phyloP scores from a whole-genome alignment of 2,797 vertebrate species.

The Centroberyx gerrardi region DNA sequence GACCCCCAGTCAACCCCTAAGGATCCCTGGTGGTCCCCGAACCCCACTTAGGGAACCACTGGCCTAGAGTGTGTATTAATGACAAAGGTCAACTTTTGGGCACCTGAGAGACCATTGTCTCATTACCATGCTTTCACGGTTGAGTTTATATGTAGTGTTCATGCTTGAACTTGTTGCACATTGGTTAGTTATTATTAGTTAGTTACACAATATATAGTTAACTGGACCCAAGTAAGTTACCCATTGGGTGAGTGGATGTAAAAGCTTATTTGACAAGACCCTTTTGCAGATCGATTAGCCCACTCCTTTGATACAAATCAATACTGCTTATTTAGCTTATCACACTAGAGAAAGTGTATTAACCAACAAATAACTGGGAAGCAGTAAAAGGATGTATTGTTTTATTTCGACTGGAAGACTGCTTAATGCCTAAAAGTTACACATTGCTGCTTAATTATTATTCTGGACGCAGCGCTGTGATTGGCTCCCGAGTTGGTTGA shows the following conservation, averaged over 20 bases:
- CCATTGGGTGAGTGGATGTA: background rate
- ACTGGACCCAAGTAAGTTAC: constrained; percentile 25
- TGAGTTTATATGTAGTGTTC: background rate
- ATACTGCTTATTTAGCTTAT: background rate
- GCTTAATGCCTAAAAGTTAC: background rate
- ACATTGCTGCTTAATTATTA: constrained; percentile 17
- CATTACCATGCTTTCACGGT: constrained; percentile 25
- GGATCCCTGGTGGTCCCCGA: too few relatives aligned
- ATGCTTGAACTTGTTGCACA: constrained; percentile 36
- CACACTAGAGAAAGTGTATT: background rate
- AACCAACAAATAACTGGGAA: too few relatives aligned
- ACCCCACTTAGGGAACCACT: background rate
- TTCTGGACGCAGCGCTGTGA: constrained; percentile 36
- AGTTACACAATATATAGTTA: constrained; percentile 73
- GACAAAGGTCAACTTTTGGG: constrained; percentile 8
- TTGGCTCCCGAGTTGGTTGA: constrained; percentile 42
- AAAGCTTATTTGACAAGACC: too few relatives aligned
- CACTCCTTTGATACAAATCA: background rate
- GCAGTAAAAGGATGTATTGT: too few relatives aligned
- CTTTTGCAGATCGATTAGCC: background rate
- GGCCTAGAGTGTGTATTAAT: constrained; percentile 9
- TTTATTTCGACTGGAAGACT: too few relatives aligned
- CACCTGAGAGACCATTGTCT: constrained; percentile 21
- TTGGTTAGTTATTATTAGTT: constrained; percentile 47
- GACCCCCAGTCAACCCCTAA: too few relatives aligned